phyloP scores from a whole-genome alignment of 2,888 invertebrate genomes.

The Plagodis dolabraria region DNA sequence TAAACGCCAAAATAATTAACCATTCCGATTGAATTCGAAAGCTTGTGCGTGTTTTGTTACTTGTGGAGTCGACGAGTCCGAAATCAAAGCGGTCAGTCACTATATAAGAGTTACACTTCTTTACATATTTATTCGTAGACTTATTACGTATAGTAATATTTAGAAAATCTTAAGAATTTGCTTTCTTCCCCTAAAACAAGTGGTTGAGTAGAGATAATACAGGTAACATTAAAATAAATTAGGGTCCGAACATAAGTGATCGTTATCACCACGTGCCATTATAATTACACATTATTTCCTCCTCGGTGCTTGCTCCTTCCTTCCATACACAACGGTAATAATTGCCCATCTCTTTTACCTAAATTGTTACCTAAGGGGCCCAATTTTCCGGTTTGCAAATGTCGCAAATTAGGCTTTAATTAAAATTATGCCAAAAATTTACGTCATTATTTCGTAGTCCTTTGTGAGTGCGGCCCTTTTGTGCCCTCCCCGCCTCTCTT shows the following conservation, averaged over 20 bases:
- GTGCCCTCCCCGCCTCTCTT: conserved; percentile 56
- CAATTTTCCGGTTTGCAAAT: conserved; percentile 65
- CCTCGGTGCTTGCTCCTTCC: conserved; percentile 15
- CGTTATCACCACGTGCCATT: conserved; percentile 28
- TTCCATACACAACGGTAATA: conserved; percentile 34
- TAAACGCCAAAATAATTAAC: too few relatives aligned
- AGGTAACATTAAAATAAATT: conserved; percentile 37
- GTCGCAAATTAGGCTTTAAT: conserved; percentile 76
- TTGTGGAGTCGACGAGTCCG: too few relatives aligned
- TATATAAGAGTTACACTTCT: too few relatives aligned
- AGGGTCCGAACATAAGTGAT: conserved; percentile 32
- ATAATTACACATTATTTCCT: conserved; percentile 28
- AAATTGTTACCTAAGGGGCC: conserved; percentile 52
- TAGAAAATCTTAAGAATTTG: conserved; percentile 15
- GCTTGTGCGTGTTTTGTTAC: too few relatives aligned
- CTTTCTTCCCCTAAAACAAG: conserved; percentile 19
- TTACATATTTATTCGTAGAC: too few relatives aligned
- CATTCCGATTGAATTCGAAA: too few relatives aligned
- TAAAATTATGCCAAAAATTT: conserved; percentile 74
- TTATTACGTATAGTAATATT: too few relatives aligned
- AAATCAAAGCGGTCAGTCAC: too few relatives aligned
- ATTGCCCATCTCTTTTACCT: conserved; percentile 40
- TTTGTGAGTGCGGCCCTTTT: conserved; percentile 72
- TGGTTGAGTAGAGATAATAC: conserved; percentile 26
- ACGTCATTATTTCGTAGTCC: conserved; percentile 65